Percentiles rank a stretch among this genome's conserved stretches.
Conservation (phyloP, 2,797 vertebrate species). For the Salmo trutta region DNA sequence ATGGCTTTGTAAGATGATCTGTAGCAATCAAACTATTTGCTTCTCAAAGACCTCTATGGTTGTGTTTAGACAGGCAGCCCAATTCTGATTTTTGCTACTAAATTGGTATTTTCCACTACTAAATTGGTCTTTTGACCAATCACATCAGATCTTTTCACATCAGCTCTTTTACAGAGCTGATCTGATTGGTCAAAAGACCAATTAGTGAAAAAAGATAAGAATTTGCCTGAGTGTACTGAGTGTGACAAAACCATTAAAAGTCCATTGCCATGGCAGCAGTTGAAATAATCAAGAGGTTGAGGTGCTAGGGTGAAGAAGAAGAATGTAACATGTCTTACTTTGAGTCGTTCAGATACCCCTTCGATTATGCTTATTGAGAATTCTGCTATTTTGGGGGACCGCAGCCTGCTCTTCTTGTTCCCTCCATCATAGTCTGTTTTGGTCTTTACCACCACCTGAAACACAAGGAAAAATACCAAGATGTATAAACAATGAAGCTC, state of each 20-base stretch:
- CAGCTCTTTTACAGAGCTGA: no score
- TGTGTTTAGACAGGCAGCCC: neutral
- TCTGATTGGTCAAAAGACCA: no score
- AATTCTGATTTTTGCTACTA: no score
- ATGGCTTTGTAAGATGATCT: neutral
- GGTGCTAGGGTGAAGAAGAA: slow-evolving; percentile 30
- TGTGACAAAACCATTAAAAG: slow-evolving; percentile 51
- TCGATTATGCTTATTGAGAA: slow-evolving; percentile 94
- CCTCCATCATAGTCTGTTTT: slow-evolving; percentile 92
- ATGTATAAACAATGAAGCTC: neutral
- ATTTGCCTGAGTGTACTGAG: slow-evolving; percentile 13
- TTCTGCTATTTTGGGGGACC: slow-evolving; percentile 88
- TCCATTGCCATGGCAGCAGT: slow-evolving; percentile 68
- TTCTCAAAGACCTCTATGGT: slow-evolving; percentile 4
- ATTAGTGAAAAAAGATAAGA: no score
- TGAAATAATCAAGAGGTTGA: slow-evolving; percentile 59
- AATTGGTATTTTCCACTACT: no score
- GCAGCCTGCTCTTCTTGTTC: slow-evolving; percentile 86
- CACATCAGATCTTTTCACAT: no score
- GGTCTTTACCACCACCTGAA: slow-evolving; percentile 93
- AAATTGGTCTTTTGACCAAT: no score
- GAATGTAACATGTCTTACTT: slow-evolving; percentile 77
- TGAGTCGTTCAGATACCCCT: slow-evolving; percentile 91
- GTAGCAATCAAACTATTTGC: neutral
- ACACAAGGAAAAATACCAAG: slow-evolving; percentile 22